Base-by-base conservation (phyloP, 2,888 invertebrate genomes). In the Drosophila atroscutellata region DNA sequence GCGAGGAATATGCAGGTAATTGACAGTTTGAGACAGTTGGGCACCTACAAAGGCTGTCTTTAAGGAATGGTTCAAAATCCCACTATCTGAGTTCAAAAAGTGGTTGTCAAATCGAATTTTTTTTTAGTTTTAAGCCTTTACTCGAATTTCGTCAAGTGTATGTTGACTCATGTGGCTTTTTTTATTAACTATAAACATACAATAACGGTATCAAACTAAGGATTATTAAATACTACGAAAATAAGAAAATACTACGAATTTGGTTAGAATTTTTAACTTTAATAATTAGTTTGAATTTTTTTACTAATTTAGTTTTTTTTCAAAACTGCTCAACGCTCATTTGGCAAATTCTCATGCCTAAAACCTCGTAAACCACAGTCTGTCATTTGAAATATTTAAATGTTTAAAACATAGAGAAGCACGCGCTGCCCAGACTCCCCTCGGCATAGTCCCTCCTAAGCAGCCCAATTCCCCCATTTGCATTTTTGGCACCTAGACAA, bases 401-500 rank as follows among this genome's bases (percentile, higher is more conserved):
- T 81, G 59, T 67, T 66, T 71, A n/a, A 26, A 45, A 54, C 47
- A 47, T 32, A 55, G 66, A 67, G 63, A 64, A 63, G 49, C 62
- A 52, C 58, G 47, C 47, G 42, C 47, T 47, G 32, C 24, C 26
- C 47, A 42, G 32, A 47, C 54, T 15, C 39, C 73, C 32, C 24
- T 32, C n/a, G 11, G 2, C 45, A 13, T 26, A 5, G 18, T 24
- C 11, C n/a, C 15, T n/a, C n/a, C 62, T 47, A 57, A 70, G 57
- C 80, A 49, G 42, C 30, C 32, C 28, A 70, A 63, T 47, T 65
- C 51, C 5, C 32, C 39, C 50, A 34, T 69, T 81, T 74, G 64
- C 70, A 80, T 79, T 80, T 66, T 80, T 82, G 68, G 63, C 66
- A 74, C 64, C 69, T 62, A 60, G 61, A 69, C 79, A 65, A 65